Conservation (phyloP, 2,888 invertebrate species). For the Hypena proboscidalis region DNA sequence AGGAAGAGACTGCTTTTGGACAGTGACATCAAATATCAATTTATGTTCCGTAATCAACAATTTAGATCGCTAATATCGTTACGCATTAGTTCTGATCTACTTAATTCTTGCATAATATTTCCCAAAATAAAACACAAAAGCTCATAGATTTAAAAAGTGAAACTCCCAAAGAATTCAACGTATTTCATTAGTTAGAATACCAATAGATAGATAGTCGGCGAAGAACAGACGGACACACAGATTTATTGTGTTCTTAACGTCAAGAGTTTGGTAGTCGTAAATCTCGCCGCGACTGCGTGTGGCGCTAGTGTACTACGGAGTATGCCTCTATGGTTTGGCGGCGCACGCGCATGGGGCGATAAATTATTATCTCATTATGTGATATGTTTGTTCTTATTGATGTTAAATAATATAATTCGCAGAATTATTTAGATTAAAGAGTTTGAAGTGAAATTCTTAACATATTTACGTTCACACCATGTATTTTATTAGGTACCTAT, state of each 20-base stretch:
- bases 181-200: constrained; percentile 7
- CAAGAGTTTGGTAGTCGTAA: constrained; percentile 8
- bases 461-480: no score
- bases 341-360: constrained; percentile 9
- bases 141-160: not conserved
- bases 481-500: no score
- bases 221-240: constrained; percentile 3
- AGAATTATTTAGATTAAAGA: no score
- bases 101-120: no score
- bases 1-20: no score
- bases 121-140: no score
- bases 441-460: no score
- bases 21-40: no score
- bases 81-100: no score
- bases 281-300: constrained; percentile 14
- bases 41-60: no score
- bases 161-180: not conserved
- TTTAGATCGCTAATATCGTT: no score
- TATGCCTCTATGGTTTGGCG: constrained; percentile 3
- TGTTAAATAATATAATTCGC: no score
- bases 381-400: constrained; percentile 34
- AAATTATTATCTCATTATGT: constrained; percentile 37
- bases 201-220: constrained; percentile 1
- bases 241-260: constrained; percentile 16
- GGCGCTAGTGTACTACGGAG: constrained; percentile 4